These are phyloP conservation scores for Ivindomyrus marchei DNA, from an alignment of 2,113 vertebrate species.

Conservation along the genomic window DNA sequence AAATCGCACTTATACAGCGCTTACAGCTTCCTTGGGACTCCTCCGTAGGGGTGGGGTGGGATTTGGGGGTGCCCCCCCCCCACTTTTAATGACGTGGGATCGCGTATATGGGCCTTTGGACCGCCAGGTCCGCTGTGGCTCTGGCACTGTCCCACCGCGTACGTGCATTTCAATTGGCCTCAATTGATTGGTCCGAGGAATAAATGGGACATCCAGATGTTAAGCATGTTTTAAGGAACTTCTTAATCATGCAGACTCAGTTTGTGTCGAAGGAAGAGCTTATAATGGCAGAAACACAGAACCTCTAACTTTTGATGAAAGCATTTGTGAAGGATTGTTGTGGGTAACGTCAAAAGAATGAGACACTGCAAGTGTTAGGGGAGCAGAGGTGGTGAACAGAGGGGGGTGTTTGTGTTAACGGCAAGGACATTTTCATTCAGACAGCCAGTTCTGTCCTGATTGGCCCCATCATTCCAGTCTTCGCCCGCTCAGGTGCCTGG, in stretches of 20 bases:
- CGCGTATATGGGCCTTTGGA: neutral
- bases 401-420: neutral
- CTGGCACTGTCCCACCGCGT: neutral
- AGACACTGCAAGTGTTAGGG: neutral
- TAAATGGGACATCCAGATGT: neutral
- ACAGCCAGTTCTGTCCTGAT: neutral
- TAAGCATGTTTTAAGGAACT: neutral
- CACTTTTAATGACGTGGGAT: neutral
- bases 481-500: neutral
- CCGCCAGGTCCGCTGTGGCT: neutral
- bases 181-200: neutral
- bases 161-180: neutral
- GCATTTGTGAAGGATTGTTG: neutral
- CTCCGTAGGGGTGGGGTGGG: neutral
- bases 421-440: neutral
- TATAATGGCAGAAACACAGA: neutral
- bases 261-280: neutral
- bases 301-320: neutral
- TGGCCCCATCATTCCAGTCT: neutral
- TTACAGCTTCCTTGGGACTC: neutral
- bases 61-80: neutral
- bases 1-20: constrained; percentile 1
- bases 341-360: neutral
- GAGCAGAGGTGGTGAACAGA: neutral
- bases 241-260: neutral